Base-by-base conservation (phyloP, 1,140 invertebrate species). In the Pachypsylla venusta region DNA sequence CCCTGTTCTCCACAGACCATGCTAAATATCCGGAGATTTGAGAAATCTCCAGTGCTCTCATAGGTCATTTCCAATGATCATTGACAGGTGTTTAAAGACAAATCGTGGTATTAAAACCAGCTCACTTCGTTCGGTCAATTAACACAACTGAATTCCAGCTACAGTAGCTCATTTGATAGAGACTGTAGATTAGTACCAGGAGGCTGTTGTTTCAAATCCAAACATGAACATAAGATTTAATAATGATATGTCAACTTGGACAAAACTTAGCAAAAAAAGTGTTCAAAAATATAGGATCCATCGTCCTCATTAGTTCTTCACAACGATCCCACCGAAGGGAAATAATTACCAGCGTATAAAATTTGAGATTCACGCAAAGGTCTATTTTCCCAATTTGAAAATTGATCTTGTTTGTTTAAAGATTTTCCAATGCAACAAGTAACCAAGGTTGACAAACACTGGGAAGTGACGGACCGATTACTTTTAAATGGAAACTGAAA, bases 371-470 rank as follows among this genome's bases (percentile, higher is more conserved):
- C 68, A 58, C 87, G 71, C 24, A 93, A 69, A 22, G 89, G 89
- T 66, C 89, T 74, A 60, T 79, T 75, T 67, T 89, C 85, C 89
- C 89, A 93, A 73, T 92, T 84, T 0, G 87, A 90, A 74, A 89
- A 87, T 64, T 90, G 88, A 70, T 92, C 85, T 3, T 76, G 75
- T 71, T 93, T 93, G 69, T 86, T 78, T 1, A 93, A 68, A 24
- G 80, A 78, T 57, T 77, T 70, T 13, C 87, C 87, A 62, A 90
- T 74, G 68, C 83, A 84, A 19, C 79, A 70, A 62, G 82, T 75
- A 0, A 87, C 85, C 40, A 91, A 70, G 65, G 81, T 79, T 67
- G 81, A 82, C 14, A 91, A 68, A 57, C 81, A 76, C 56, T 73
- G 71, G 61, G 65, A 74, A 25, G 56, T 69, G 25, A 20, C 14